phyloP scores from a whole-genome alignment of 35 echinoderm and acorn worm genomes.

The Apostichopus parvimensis region DNA sequence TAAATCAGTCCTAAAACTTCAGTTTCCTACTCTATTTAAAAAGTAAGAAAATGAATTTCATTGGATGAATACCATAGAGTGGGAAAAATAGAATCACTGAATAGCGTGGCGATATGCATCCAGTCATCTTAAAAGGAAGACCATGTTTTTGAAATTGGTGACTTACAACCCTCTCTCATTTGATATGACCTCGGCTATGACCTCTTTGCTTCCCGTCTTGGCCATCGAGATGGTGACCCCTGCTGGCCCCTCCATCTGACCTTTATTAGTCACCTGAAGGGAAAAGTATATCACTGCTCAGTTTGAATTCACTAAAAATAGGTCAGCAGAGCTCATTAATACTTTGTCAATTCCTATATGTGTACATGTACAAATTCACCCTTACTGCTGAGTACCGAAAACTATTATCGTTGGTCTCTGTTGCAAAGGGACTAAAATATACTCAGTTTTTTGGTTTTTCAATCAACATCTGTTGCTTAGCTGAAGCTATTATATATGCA shows the following conservation, averaged over 20 bases:
- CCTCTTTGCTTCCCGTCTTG: background rate
- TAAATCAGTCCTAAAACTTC: no score
- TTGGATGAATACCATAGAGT: background rate
- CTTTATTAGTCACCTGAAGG: constrained; percentile 85
- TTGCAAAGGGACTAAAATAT: no score
- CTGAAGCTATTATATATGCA: no score
- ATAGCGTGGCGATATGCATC: no score
- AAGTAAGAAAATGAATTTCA: no score
- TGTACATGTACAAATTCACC: no score
- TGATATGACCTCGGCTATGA: constrained; percentile 50
- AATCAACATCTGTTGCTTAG: no score
- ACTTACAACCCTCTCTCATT: constrained; percentile 72
- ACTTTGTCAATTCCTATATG: background rate
- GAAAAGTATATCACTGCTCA: background rate
- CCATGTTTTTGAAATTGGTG: background rate
- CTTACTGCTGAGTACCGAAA: background rate
- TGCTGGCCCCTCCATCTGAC: constrained; percentile 75
- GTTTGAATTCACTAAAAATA: no score
- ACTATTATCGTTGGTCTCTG: background rate
- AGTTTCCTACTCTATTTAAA: no score
- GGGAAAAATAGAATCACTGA: no score
- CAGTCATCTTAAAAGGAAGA: no score
- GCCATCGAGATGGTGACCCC: constrained; percentile 62
- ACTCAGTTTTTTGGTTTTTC: no score
- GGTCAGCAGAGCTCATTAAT: background rate